These are phyloP conservation scores for Pollimyrus isidori DNA, from an alignment of 2,113 vertebrate genomes.

Conservation along the genomic window DNA sequence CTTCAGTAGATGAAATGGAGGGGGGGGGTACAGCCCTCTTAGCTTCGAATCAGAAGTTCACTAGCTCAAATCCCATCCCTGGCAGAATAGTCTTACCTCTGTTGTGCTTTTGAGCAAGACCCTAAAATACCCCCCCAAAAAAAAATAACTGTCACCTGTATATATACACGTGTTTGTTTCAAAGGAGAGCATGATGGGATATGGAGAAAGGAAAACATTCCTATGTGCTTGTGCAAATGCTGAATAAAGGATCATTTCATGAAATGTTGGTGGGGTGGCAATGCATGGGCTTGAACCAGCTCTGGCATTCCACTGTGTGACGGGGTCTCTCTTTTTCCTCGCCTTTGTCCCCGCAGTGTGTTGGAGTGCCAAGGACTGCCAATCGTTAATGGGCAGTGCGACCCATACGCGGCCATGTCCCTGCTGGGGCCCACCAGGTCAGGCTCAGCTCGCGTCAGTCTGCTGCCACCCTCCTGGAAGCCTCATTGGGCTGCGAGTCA, in stretches of 20 bases:
- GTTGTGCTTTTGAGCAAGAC: neutral
- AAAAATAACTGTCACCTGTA: neutral
- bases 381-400: conserved; percentile 93
- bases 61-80: neutral
- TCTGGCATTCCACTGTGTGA: neutral
- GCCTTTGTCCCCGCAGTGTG: conserved; percentile 60
- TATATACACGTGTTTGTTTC: neutral
- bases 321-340: conserved; percentile 9
- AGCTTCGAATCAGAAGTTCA: neutral
- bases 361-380: conserved; percentile 93
- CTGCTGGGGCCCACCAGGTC: conserved; percentile 86
- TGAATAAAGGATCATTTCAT: neutral
- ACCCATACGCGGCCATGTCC: conserved; percentile 89
- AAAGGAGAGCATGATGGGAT: neutral
- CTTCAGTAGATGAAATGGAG: neutral
- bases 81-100: neutral
- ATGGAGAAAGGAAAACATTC: neutral
- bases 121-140: neutral
- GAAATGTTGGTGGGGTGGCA: neutral
- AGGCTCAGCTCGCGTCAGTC: conserved; percentile 27
- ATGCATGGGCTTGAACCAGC: neutral
- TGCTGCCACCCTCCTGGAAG: neutral
- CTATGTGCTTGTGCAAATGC: neutral
- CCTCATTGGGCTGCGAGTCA: neutral
- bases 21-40: too few relatives aligned